These are phyloP conservation scores for Gnathonemus echidnorhynchus DNA, from an alignment of 2,113 vertebrate genomes.

Conservation along the genomic window DNA sequence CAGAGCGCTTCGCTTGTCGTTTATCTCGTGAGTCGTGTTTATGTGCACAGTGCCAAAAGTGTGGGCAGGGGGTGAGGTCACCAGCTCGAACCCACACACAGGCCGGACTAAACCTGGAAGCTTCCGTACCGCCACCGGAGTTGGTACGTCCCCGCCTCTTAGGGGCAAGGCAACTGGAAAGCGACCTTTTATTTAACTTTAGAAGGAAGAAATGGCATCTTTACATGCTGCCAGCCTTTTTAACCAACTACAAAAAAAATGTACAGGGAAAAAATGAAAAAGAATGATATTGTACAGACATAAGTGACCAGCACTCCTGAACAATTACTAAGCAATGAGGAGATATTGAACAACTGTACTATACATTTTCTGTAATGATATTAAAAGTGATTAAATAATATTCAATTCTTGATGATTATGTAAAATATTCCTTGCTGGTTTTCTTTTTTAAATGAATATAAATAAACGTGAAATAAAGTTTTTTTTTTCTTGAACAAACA, in stretches of 20 bases:
- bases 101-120: conserved; percentile 50
- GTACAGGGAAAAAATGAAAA: conserved; percentile 63
- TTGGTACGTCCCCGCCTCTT: conserved; percentile 51
- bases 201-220: conserved; percentile 70
- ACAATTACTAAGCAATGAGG: conserved; percentile 91
- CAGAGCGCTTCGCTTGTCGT: conserved; percentile 81
- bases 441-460: conserved; percentile 34
- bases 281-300: conserved; percentile 90
- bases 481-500: conserved; percentile 11
- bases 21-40: conserved; percentile 81
- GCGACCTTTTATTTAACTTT: conserved; percentile 62
- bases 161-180: conserved; percentile 62
- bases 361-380: conserved; percentile 99
- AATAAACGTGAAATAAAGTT: conserved; percentile 20
- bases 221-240: conserved; percentile 93
- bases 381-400: conserved; percentile 90
- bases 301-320: conserved; percentile 96
- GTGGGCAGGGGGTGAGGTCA: conserved; percentile 50
- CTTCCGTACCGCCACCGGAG: conserved; percentile 60
- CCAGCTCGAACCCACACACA: conserved; percentile 33
- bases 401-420: conserved; percentile 95
- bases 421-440: conserved; percentile 57
- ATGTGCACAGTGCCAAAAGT: conserved; percentile 82
- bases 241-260: conserved; percentile 79
- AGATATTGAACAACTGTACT: conserved; percentile 95